Base-by-base conservation (phyloP, 2,888 invertebrate species). In the Cristatella mucedo region DNA sequence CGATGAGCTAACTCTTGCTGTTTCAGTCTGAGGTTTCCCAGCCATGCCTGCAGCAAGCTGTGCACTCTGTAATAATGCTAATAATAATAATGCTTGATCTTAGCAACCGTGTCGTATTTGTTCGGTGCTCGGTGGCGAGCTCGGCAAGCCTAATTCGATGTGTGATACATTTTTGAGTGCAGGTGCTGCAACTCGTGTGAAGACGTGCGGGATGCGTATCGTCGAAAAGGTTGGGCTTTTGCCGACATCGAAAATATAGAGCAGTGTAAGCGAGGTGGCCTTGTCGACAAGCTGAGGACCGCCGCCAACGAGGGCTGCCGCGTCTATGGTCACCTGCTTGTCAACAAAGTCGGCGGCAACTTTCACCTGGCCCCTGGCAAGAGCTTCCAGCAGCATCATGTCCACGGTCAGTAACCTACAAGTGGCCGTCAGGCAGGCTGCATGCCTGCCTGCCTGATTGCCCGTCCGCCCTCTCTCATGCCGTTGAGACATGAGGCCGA, bases 151-250 rank as follows among this genome's bases (percentile, higher is more conserved):
- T n/a, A n/a, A n/a, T n/a, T n/a, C n/a, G n/a, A n/a, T n/a, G n/a
- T n/a, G n/a, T n/a, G n/a, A 20, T 11, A 18, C 9, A 16, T 36
- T 21, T 13, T 40, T 13, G 32, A 29, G 40, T 42, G 1, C 52
- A 87, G 87, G 53, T 95, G 93, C 63, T 97, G 95, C 63, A 89
- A 91, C 62, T 86, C 86, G 11, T 97, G 97, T 69, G 85, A 87
- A 46, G 86, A 91, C 41, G 87, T 97, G 0, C 76, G 82, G 63
- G 82, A 84, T 62, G 93, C 93, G 0, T 97, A 97, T 62, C 75
- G 82, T 50, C 63, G 74, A 48, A 77, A 78, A 61, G 79, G 81
- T 48, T 93, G 91, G 82, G 85, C 84, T 44, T 74, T 82, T 50
- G 77, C 78, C 19, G 78, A 80, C 53, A 70, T 80, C 20, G 74